Conservation (phyloP, 2,113 vertebrate species). For the Saguinus imperator region DNA sequence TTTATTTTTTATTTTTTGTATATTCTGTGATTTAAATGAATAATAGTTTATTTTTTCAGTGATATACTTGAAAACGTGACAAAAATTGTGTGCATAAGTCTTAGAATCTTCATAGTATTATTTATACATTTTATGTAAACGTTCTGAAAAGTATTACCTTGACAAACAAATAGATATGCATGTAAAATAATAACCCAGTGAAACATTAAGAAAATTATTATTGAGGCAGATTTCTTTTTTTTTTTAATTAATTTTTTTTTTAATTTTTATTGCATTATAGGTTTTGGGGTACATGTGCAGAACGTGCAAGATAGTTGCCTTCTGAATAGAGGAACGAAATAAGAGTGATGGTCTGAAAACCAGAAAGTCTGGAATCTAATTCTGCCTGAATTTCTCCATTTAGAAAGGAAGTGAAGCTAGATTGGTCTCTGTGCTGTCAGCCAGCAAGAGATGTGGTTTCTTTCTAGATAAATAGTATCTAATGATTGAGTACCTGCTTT, state of each 20-base stretch:
- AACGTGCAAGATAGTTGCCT: not conserved
- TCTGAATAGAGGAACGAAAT: constrained; percentile 3
- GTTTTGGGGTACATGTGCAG: too few relatives aligned
- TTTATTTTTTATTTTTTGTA: not conserved
- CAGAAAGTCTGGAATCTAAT: not conserved
- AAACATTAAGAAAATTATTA: not conserved
- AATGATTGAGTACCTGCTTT: not conserved
- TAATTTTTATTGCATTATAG: too few relatives aligned
- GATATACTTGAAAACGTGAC: not conserved
- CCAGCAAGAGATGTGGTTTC: not conserved
- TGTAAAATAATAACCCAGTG: not conserved
- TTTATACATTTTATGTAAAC: not conserved
- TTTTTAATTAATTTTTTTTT: too few relatives aligned
- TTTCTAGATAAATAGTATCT: not conserved
- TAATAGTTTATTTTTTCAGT: not conserved
- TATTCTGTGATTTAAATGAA: not conserved
- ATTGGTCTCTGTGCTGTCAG: not conserved
- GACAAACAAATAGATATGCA: not conserved
- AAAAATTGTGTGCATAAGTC: not conserved
- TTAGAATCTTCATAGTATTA: not conserved
- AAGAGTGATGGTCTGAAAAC: constrained; percentile 2
- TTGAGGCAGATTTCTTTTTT: not conserved
- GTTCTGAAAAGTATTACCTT: not conserved
- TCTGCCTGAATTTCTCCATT: not conserved
- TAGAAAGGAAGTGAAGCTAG: not conserved